Evolutionary conservation across 2,113 vertebrate species (phyloP).

Genomic region (Neotragus moschatus): DNA sequence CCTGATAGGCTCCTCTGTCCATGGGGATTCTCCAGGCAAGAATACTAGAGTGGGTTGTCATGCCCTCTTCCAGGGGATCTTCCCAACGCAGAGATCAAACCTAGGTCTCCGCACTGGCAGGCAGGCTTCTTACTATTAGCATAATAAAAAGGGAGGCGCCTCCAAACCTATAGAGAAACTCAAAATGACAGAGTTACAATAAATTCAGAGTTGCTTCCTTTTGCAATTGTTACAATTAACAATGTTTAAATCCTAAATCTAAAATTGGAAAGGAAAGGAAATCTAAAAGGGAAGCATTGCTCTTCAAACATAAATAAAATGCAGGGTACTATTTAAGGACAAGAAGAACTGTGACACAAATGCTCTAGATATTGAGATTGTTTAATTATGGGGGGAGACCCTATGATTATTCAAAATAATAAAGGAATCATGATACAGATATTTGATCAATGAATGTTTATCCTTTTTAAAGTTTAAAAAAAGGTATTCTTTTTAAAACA

Average conservation of each 20-base stretch:
- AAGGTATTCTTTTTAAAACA: background rate
- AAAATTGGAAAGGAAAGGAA: background rate
- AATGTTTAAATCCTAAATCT: constrained; percentile 12
- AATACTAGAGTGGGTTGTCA: background rate
- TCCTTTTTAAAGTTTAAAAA: background rate
- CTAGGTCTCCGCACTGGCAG: background rate
- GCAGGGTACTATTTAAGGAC: background rate
- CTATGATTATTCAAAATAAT: background rate
- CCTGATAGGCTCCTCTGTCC: background rate
- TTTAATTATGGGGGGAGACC: background rate
- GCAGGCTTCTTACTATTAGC: background rate
- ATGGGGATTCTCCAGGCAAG: background rate
- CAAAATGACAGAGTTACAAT: background rate
- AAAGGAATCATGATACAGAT: background rate
- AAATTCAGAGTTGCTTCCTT: background rate
- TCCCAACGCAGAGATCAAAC: background rate
- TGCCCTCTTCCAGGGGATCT: background rate
- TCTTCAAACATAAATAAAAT: background rate
- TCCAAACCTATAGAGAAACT: background rate
- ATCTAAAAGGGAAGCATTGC: background rate
- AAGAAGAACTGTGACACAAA: background rate
- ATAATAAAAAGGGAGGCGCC: background rate
- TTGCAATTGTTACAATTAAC: background rate
- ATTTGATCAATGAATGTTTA: background rate
- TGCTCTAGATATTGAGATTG: background rate